Percentiles rank a stretch among this genome's conserved stretches.
phyloP scores from a whole-genome alignment of 2,888 invertebrate genomes.

The Caradrina kadenii region DNA sequence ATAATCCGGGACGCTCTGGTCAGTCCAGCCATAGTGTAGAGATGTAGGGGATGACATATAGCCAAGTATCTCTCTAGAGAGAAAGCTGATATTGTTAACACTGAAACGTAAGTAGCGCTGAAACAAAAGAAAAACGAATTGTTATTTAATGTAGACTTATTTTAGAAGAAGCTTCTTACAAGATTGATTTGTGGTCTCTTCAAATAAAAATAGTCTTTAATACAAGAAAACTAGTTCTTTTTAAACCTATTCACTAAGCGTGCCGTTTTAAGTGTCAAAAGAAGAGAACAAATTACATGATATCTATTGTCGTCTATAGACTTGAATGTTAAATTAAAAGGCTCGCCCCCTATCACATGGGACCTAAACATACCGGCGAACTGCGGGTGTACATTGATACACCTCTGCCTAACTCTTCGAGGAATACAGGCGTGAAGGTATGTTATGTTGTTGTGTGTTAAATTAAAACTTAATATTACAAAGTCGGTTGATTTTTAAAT shows the following conservation, averaged over 20 bases:
- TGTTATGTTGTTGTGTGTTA: too few species aligned
- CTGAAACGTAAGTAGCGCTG: slow-evolving; percentile 97
- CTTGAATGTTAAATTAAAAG: too few species aligned
- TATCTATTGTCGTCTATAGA: too few species aligned
- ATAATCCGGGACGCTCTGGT: slow-evolving; percentile 95
- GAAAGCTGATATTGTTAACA: slow-evolving; percentile 97
- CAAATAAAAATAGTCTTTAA: slow-evolving; percentile 2
- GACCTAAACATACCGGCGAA: too few species aligned
- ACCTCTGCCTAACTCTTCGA: too few species aligned
- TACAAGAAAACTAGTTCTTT: neutral
- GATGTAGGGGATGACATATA: slow-evolving; percentile 95
- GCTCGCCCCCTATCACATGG: too few species aligned
- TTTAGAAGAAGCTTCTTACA: slow-evolving; percentile 1
- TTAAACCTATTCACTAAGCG: too few species aligned
- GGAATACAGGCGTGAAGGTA: too few species aligned
- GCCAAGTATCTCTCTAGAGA: slow-evolving; percentile 97
- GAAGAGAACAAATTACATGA: neutral
- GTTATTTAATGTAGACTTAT: neutral
- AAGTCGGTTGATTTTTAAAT: neutral
- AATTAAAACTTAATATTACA: slow-evolving; percentile 6
- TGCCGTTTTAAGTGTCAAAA: neutral
- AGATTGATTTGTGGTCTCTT: slow-evolving; percentile 24
- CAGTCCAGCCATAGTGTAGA: slow-evolving; percentile 94
- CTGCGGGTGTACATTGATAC: too few species aligned
- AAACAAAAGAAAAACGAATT: slow-evolving; percentile 64